phyloP scores from a whole-genome alignment of 2,797 vertebrate species.

The Sebastolobus altivelis region DNA sequence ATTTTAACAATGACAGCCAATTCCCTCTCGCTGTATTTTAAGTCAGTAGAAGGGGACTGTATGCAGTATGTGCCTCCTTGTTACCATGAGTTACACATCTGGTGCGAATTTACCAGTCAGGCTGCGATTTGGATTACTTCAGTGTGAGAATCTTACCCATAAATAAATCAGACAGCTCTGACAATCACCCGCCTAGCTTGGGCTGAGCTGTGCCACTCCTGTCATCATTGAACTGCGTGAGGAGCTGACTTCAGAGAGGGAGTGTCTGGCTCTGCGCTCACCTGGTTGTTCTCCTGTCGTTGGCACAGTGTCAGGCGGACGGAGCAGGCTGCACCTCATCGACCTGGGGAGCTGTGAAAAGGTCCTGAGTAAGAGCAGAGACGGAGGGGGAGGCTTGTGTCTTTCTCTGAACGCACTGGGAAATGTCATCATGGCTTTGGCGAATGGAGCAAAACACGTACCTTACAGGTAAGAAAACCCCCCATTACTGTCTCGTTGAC shows the following conservation, averaged over 20 bases:
- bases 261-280: constrained; percentile 59
- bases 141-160: constrained; percentile 64
- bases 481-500: constrained; percentile 4
- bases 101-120: constrained; percentile 51
- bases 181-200: constrained; percentile 43
- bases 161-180: constrained; percentile 65
- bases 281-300: constrained; percentile 53
- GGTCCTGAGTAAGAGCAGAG: constrained; percentile 90
- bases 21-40: constrained; percentile 33
- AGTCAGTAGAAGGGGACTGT: constrained; percentile 18
- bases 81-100: constrained; percentile 54
- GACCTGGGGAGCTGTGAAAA: constrained; percentile 97
- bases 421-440: constrained; percentile 96
- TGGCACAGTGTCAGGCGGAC: constrained; percentile 94
- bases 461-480: constrained; percentile 91
- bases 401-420: constrained; percentile 95
- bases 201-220: constrained; percentile 46
- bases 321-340: constrained; percentile 96
- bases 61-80: constrained; percentile 5
- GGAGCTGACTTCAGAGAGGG: constrained; percentile 54
- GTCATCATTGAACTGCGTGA: constrained; percentile 34
- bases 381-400: constrained; percentile 90
- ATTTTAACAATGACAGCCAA: constrained; percentile 36
- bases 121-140: constrained; percentile 66
- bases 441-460: constrained; percentile 97